Evolutionary conservation across 1,140 invertebrate species (phyloP).

Genomic region (Macrocentrus cingulum): DNA sequence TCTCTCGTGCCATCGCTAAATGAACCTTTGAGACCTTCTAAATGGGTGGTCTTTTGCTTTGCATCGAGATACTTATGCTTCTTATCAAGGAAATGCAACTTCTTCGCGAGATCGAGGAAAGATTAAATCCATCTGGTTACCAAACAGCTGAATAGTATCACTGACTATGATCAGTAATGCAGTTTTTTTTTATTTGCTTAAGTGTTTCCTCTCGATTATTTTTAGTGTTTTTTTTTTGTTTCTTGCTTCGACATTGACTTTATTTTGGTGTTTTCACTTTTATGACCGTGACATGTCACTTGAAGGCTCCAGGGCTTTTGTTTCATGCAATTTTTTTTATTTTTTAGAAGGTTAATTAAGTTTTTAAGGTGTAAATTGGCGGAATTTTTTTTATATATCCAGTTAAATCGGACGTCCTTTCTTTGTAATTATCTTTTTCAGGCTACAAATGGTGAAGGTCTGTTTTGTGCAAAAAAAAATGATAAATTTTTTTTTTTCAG

Average conservation of each 20-base stretch:
- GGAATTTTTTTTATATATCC: too few species aligned
- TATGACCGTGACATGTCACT: too few species aligned
- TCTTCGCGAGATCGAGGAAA: conserved; percentile 2
- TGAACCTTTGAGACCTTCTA: conserved; percentile 18
- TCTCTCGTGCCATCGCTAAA: too few species aligned
- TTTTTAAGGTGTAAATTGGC: too few species aligned
- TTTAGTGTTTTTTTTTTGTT: too few species aligned
- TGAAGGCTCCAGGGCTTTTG: too few species aligned
- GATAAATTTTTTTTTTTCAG: too few species aligned
- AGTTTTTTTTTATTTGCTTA: conserved; percentile 5
- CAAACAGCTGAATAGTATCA: conserved; percentile 16
- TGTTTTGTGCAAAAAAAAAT: neutral
- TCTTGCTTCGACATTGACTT: too few species aligned
- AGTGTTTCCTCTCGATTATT: neutral
- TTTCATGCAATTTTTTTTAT: too few species aligned
- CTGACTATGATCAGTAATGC: conserved; percentile 2
- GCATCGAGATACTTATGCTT: conserved; percentile 9
- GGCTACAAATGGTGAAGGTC: conserved; percentile 4
- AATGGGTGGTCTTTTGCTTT: conserved; percentile 21
- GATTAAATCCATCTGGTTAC: conserved; percentile 22
- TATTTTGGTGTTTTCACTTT: too few species aligned
- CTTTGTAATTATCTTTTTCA: conserved; percentile 26
- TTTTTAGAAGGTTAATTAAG: too few species aligned
- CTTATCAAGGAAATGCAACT: conserved; percentile 11
- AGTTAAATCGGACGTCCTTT: conserved; percentile 45